phyloP scores from a whole-genome alignment of 2,797 vertebrate genomes.

The Oophaga sylvatica region DNA sequence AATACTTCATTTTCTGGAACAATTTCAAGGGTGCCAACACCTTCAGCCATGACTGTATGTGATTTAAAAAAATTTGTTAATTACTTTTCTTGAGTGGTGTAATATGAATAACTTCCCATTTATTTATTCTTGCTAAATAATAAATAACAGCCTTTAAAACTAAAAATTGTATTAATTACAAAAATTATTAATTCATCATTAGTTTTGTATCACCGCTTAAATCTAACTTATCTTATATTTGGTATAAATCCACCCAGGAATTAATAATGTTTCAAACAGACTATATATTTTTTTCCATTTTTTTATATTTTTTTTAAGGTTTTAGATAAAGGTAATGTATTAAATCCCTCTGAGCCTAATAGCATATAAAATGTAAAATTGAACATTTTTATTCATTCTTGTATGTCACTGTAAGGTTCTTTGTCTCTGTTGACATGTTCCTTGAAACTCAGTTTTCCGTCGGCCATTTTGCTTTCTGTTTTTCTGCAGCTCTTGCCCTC shows the following conservation, averaged over 20 bases:
- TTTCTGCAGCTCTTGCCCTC: too few species aligned
- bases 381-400: not conserved
- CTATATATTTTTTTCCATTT: not conserved
- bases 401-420: too few species aligned
- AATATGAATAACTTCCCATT: too few species aligned
- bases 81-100: too few species aligned
- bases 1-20: too few species aligned
- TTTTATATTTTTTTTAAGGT: not conserved
- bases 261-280: conserved; percentile 13
- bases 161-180: not conserved
- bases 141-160: not conserved
- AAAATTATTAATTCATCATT: conserved; percentile 4
- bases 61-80: too few species aligned
- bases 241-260: not conserved
- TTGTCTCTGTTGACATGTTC: too few species aligned
- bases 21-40: too few species aligned
- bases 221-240: not conserved
- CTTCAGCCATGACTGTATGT: too few species aligned
- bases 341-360: not conserved
- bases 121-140: not conserved
- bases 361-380: conserved; percentile 35
- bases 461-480: too few species aligned
- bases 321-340: conserved; percentile 4
- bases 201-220: conserved; percentile 1
- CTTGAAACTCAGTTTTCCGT: too few species aligned